These are phyloP conservation scores for Slavum lentiscoides DNA, from an alignment of 2,888 invertebrate genomes.

Conservation along the genomic window DNA sequence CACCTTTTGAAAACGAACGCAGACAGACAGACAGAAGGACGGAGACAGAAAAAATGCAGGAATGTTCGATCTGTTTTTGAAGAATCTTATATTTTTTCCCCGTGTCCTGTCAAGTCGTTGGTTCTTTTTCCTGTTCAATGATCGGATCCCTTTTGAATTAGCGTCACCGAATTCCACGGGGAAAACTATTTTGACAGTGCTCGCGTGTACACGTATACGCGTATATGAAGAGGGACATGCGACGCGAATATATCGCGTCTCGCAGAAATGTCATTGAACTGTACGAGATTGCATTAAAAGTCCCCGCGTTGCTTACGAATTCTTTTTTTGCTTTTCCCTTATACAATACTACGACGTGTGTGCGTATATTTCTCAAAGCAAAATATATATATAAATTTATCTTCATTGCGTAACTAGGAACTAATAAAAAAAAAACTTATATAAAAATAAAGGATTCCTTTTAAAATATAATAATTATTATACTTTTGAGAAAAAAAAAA, in stretches of 20 bases:
- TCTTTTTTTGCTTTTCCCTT: not conserved
- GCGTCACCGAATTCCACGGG: slow-evolving; percentile 13
- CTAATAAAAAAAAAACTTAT: too few species aligned
- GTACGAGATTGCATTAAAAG: slow-evolving; percentile 24
- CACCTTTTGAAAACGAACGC: slow-evolving; percentile 18
- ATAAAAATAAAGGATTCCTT: too few species aligned
- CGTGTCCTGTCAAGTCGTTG: slow-evolving; percentile 17
- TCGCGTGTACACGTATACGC: not conserved
- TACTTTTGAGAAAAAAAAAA: too few species aligned
- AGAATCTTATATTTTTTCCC: not conserved
- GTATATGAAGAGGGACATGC: not conserved
- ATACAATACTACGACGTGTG: not conserved
- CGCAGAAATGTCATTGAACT: slow-evolving; percentile 23
- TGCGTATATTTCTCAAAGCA: not conserved
- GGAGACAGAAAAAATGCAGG: slow-evolving; percentile 23
- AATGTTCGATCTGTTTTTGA: slow-evolving; percentile 38
- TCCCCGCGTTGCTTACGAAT: not conserved
- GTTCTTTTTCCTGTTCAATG: slow-evolving; percentile 48
- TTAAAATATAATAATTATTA: too few species aligned
- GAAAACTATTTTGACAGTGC: slow-evolving; percentile 41
- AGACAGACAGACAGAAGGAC: not conserved
- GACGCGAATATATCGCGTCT: slow-evolving; percentile 1
- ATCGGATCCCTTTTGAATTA: slow-evolving; percentile 41
- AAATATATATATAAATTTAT: not conserved
- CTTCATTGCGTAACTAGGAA: not conserved